Evolutionary conservation across 1,140 invertebrate genomes (phyloP), one percentile per base, ranked within the genome.

Genomic region (Sitophilus oryzae): DNA sequence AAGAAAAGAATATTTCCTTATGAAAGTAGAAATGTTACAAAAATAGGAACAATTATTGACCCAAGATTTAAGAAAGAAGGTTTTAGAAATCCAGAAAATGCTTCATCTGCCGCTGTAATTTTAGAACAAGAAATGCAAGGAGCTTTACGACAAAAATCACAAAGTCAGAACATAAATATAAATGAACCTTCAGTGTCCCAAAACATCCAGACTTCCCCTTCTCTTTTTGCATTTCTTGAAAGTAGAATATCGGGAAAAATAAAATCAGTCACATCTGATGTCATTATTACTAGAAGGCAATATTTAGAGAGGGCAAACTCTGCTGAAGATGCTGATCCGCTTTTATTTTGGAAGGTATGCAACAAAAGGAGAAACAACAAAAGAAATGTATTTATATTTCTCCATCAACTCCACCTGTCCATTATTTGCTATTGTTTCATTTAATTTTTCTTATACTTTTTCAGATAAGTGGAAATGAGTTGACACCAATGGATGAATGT

Each of bases 51-150:
- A 37, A 38, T 54, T 6, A 14, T 45, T 5, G 52, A 54, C n/a
- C 43, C 52, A 18, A 23, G 34, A 23, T 54, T 54, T 37, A 46
- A 54, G 30, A 20, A 54, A 41, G 44, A 54, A 23, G 42, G 36
- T 5, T 54, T 54, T 14, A 22, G n/a, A 47, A 37, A 21, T 18
- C 11, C 9, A n/a, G 34, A 47, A 15, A 54, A 54, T 38, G 18
- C 43, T 16, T n/a, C n/a, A n/a, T n/a, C n/a, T n/a, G n/a, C n/a
- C n/a, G n/a, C n/a, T n/a, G n/a, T n/a, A n/a, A n/a, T n/a, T n/a
- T n/a, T n/a, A n/a, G n/a, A n/a, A n/a, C n/a, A n/a, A n/a, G n/a
- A n/a, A n/a, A n/a, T n/a, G n/a, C n/a, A n/a, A n/a, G n/a, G n/a
- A n/a, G n/a, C n/a, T n/a, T n/a, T n/a, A n/a, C n/a, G n/a, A n/a